A percentile compares a stretch with the other conserved stretches of the same genome.
Conservation (phyloP, 2,113 vertebrate genomes). For the Leptodactylus fuscus region DNA sequence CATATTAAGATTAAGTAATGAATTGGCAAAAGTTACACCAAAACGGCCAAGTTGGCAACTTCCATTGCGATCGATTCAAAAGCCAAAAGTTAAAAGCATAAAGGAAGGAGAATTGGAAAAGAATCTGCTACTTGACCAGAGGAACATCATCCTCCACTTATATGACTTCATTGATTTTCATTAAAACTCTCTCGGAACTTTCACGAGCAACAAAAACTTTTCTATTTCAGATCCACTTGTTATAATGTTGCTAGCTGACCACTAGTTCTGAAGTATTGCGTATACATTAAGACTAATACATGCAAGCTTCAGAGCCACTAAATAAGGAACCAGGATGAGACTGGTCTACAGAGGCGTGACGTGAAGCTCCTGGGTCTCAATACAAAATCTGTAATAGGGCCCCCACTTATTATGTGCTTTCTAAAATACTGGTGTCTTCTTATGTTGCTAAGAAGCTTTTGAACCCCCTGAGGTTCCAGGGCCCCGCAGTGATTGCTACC, state of each 20-base stretch:
- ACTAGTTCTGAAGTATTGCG: background rate
- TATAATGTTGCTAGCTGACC: background rate
- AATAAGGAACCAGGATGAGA: too few species aligned
- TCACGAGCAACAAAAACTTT: background rate
- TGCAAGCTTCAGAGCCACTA: too few species aligned
- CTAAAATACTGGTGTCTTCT: too few species aligned
- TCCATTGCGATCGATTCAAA: constrained; percentile 9
- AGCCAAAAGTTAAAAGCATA: constrained; percentile 39
- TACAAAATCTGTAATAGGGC: too few species aligned
- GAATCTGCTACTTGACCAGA: constrained; percentile 19
- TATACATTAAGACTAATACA: too few species aligned
- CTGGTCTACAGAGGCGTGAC: too few species aligned
- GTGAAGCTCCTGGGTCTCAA: too few species aligned
- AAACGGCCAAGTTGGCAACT: constrained; percentile 39
- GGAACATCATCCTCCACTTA: background rate
- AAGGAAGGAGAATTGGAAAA: constrained; percentile 22
- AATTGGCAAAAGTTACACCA: constrained; percentile 31
- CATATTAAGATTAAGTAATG: constrained; percentile 40
- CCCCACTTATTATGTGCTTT: too few species aligned
- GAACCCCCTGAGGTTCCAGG: too few species aligned
- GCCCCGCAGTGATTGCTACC: too few species aligned
- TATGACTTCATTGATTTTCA: background rate
- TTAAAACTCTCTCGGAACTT: background rate
- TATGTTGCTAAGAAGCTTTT: too few species aligned
- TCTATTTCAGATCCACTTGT: background rate